These are phyloP conservation scores for Campoplex nolae DNA, from an alignment of 2,888 invertebrate genomes.

Conservation along the genomic window DNA sequence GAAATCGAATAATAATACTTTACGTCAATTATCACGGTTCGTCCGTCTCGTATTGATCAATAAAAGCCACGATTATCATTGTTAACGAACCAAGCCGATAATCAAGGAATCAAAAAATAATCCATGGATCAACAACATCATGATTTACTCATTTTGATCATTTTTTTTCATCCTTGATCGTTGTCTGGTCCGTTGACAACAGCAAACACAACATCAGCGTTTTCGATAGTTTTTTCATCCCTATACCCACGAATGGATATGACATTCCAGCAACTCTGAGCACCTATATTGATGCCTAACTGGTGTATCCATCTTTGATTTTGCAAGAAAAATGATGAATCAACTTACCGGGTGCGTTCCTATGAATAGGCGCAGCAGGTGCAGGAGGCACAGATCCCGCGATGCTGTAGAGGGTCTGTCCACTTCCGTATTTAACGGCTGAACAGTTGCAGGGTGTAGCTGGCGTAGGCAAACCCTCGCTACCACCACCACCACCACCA, in stretches of 20 bases:
- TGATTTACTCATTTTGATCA: not conserved
- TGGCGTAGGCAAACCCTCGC: slow-evolving; percentile 82
- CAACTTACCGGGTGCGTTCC: slow-evolving; percentile 79
- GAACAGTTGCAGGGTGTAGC: slow-evolving; percentile 84
- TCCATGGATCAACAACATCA: not conserved
- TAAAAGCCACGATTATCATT: not conserved
- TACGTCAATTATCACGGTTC: not conserved
- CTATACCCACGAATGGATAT: not conserved
- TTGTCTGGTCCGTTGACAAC: not conserved
- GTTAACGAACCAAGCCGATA: not conserved
- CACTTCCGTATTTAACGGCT: slow-evolving; percentile 84
- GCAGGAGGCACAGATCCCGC: slow-evolving; percentile 82
- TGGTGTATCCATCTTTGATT: not conserved
- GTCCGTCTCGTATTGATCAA: not conserved
- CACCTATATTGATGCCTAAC: not conserved
- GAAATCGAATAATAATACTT: not conserved
- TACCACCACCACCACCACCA: slow-evolving; percentile 75
- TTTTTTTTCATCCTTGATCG: not conserved
- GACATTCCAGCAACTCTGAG: not conserved
- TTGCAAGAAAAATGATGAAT: slow-evolving; percentile 1
- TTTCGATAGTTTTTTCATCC: no score
- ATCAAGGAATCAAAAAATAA: not conserved
- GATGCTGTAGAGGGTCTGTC: slow-evolving; percentile 83
- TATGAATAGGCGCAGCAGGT: slow-evolving; percentile 78
- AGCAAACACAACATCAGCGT: not conserved